A percentile compares a stretch with the other conserved stretches of the same genome.
Conservation (phyloP, 2,113 vertebrate species). For the Austrofundulus limnaeus region DNA sequence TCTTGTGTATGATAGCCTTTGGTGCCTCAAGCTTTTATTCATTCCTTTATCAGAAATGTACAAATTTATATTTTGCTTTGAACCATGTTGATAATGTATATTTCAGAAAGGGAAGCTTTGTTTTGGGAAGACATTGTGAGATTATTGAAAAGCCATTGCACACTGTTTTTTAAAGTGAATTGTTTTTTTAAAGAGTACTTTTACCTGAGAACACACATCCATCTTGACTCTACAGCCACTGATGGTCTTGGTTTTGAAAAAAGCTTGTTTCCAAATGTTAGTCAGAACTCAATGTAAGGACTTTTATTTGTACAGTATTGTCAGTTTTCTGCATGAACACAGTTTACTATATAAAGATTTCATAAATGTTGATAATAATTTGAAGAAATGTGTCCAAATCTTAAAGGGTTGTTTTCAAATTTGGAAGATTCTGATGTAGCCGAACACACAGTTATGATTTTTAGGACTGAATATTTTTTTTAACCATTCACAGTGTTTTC, state of each 20-base stretch:
- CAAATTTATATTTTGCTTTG: slow-evolving; percentile 60
- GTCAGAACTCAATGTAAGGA: slow-evolving; percentile 26
- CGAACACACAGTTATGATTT: too few species aligned
- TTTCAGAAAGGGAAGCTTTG: slow-evolving; percentile 48
- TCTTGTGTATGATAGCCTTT: slow-evolving; percentile 75
- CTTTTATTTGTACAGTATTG: slow-evolving; percentile 53
- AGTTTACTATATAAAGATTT: slow-evolving; percentile 26
- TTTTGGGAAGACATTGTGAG: slow-evolving; percentile 24
- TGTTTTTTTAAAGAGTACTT: slow-evolving; percentile 13
- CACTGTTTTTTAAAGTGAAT: slow-evolving; percentile 34
- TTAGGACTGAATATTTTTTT: too few species aligned
- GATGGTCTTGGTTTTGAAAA: slow-evolving; percentile 11
- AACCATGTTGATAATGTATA: slow-evolving; percentile 56
- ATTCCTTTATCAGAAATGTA: slow-evolving; percentile 77
- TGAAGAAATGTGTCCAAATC: neutral
- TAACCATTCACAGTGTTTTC: neutral
- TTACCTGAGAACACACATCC: slow-evolving; percentile 16
- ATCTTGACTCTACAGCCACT: slow-evolving; percentile 9
- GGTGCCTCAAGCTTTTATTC: slow-evolving; percentile 81
- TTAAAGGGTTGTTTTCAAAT: neutral
- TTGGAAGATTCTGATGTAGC: too few species aligned
- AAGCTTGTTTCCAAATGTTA: slow-evolving; percentile 29
- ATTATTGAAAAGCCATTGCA: slow-evolving; percentile 39
- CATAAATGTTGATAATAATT: slow-evolving; percentile 24
- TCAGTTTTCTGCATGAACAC: slow-evolving; percentile 55